phyloP scores from a whole-genome alignment of 2,888 invertebrate genomes.

The Stenodema calcarata region DNA sequence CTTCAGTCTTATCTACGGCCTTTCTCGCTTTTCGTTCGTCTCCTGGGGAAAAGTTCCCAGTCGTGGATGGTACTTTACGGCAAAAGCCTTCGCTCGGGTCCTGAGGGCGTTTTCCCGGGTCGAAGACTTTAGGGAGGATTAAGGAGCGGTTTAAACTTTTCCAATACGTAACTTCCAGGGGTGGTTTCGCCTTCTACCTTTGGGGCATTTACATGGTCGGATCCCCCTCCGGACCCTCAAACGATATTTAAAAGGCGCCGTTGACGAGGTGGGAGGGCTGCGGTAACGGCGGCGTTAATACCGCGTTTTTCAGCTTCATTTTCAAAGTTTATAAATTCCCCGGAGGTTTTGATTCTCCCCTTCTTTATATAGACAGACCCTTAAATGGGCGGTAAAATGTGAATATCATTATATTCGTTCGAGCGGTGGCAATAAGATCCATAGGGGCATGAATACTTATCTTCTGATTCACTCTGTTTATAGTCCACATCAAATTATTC shows the following conservation, averaged over 20 bases:
- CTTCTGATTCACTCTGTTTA: too few species aligned
- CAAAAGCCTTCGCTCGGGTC: not conserved
- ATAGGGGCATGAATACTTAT: too few species aligned
- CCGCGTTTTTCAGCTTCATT: not conserved
- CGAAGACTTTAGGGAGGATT: conserved; percentile 25
- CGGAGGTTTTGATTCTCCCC: not conserved
- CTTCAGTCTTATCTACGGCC: not conserved
- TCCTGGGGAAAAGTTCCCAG: not conserved
- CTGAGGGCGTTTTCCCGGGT: not conserved
- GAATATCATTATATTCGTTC: too few species aligned
- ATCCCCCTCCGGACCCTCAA: not conserved
- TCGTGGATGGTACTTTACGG: not conserved
- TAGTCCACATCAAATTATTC: too few species aligned
- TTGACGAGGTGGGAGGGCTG: not conserved
- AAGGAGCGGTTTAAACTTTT: conserved; percentile 46
- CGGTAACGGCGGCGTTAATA: not conserved
- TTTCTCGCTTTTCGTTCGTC: not conserved
- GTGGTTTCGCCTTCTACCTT: not conserved
- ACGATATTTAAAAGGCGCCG: not conserved
- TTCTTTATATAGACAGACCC: too few species aligned
- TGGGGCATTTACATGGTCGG: not conserved
- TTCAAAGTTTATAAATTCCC: not conserved
- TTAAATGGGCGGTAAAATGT: too few species aligned
- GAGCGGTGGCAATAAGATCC: too few species aligned
- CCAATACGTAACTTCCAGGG: conserved; percentile 25